Evolutionary conservation across 2,888 invertebrate species (phyloP).

Genomic region (Caenorhabditis angaria): DNA sequence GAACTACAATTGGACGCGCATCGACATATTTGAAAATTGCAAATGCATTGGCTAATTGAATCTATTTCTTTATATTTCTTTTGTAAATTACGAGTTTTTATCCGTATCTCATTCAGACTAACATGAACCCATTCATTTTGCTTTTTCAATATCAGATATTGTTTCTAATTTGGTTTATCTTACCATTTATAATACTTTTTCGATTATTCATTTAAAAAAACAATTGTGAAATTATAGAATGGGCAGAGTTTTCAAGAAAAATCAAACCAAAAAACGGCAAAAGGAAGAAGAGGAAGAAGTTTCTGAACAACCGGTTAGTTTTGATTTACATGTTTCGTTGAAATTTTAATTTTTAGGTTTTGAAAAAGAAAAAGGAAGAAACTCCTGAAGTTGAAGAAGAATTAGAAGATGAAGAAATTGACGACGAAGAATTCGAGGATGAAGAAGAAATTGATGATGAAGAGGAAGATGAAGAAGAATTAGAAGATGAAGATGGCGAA

Average conservation of each 20-base stretch:
- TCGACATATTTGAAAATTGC: conserved; percentile 37
- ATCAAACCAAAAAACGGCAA: conserved; percentile 6
- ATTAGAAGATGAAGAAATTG: conserved; percentile 32
- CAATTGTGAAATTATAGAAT: conserved; percentile 14
- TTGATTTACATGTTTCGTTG: not conserved
- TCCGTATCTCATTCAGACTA: not conserved
- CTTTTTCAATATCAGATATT: not conserved
- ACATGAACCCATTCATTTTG: not conserved
- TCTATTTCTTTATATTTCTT: not conserved
- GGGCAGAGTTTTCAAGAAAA: conserved; percentile 37
- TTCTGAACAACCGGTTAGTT: conserved; percentile 8
- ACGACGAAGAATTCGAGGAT: conserved; percentile 35
- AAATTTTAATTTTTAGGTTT: not conserved
- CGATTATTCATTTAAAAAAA: not conserved
- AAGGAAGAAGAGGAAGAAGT: conserved; percentile 27
- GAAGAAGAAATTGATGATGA: conserved; percentile 23
- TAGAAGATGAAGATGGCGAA: conserved; percentile 19
- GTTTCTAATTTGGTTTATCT: conserved; percentile 5
- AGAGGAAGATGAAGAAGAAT: conserved; percentile 28
- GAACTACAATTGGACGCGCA: conserved; percentile 30
- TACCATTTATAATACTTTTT: conserved; percentile 7
- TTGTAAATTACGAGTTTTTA: conserved; percentile 5
- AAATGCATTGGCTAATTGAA: conserved; percentile 14
- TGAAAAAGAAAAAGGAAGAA: conserved; percentile 17
- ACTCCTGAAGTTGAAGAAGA: conserved; percentile 22